Conservation (phyloP, 2,888 invertebrate genomes). For the Drosophila setosimentum region DNA sequence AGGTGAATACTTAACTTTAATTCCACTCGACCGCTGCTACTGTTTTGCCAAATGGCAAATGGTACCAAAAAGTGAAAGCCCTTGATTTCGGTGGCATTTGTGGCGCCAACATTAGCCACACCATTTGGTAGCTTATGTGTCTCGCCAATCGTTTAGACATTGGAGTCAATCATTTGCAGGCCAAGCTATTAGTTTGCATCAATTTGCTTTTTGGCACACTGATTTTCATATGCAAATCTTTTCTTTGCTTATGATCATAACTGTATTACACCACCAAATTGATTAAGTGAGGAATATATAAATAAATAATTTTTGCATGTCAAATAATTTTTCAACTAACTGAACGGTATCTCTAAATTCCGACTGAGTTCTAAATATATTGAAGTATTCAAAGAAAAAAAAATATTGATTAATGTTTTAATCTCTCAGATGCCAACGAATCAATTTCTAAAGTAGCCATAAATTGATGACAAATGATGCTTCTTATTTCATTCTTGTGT, state of each 20-base stretch:
- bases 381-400: not conserved
- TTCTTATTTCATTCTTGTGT: not conserved
- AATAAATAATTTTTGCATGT: not conserved
- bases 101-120: conserved; percentile 64
- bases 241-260: conserved; percentile 6
- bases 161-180: conserved; percentile 22
- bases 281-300: not conserved
- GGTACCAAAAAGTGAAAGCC: conserved; percentile 73
- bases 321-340: not conserved
- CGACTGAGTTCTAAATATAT: not conserved
- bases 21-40: conserved; percentile 44
- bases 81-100: conserved; percentile 43
- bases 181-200: not conserved
- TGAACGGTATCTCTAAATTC: not conserved
- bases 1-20: conserved; percentile 64
- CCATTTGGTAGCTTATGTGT: conserved; percentile 52
- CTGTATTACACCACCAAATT: conserved; percentile 12
- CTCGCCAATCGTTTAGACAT: conserved; percentile 41
- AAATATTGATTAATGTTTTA: not conserved
- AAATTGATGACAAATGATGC: not conserved
- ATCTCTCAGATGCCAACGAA: not conserved
- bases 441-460: not conserved
- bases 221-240: conserved; percentile 7
- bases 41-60: conserved; percentile 48
- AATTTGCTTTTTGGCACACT: conserved; percentile 13